These are phyloP conservation scores for Rhyzopertha dominica DNA, from an alignment of 1,140 invertebrate genomes.

Conservation along the genomic window DNA sequence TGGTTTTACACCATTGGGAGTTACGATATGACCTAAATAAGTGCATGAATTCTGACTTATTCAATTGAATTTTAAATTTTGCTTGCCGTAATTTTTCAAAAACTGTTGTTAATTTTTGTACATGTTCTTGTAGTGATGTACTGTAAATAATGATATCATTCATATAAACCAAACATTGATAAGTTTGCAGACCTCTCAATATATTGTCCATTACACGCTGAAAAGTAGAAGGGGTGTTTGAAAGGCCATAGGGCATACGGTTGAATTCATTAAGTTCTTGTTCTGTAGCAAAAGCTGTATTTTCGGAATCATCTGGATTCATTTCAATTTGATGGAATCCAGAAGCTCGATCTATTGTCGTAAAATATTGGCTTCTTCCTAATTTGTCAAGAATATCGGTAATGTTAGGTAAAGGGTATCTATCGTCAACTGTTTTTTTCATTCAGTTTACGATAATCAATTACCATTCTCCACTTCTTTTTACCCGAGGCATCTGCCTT, in stretches of 20 bases:
- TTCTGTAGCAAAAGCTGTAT: slow-evolving; percentile 10
- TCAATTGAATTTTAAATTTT: slow-evolving; percentile 34
- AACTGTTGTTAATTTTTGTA: too few species aligned
- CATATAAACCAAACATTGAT: slow-evolving; percentile 31
- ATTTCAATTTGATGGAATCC: slow-evolving; percentile 9
- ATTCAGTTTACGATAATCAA: slow-evolving; percentile 3
- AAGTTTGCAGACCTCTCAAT: too few species aligned
- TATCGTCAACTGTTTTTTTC: slow-evolving; percentile 7
- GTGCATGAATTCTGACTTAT: slow-evolving; percentile 23
- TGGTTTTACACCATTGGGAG: slow-evolving; percentile 41
- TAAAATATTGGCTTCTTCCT: slow-evolving; percentile 9
- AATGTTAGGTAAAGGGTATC: slow-evolving; percentile 8
- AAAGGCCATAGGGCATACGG: not conserved
- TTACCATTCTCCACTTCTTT: slow-evolving; percentile 10
- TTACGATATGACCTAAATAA: slow-evolving; percentile 34
- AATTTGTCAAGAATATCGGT: slow-evolving; percentile 6
- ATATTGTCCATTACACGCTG: too few species aligned
- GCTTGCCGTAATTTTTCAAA: slow-evolving; percentile 10
- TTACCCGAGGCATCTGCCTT: slow-evolving; percentile 10
- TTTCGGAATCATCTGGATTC: not conserved
- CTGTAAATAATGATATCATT: slow-evolving; percentile 47
- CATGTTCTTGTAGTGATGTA: slow-evolving; percentile 40
- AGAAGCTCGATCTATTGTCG: slow-evolving; percentile 6
- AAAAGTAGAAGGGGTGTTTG: too few species aligned
- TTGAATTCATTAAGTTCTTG: slow-evolving; percentile 2